phyloP scores from a whole-genome alignment of 2,888 invertebrate genomes.

The Eupithecia pulchellata region DNA sequence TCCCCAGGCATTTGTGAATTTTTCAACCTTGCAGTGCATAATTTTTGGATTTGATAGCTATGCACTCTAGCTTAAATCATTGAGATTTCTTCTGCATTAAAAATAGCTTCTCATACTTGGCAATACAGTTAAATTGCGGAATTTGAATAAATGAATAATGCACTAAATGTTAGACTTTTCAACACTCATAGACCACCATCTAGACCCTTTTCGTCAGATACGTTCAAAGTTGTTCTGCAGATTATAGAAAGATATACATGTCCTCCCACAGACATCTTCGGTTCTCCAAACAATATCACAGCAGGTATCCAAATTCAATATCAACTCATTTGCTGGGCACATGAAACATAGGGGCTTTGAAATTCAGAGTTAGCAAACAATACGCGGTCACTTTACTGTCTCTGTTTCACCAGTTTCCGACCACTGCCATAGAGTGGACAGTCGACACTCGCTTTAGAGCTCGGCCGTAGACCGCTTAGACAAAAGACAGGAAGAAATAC shows the following conservation, averaged over 20 bases:
- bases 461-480: slow-evolving; percentile 11
- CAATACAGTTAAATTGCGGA: background rate
- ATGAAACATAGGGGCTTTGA: slow-evolving; percentile 33
- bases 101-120: background rate
- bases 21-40: slow-evolving; percentile 33
- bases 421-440: slow-evolving; percentile 35
- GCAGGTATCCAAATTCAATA: slow-evolving; percentile 13
- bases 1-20: slow-evolving; percentile 44
- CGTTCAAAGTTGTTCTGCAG: background rate
- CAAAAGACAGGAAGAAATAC: background rate
- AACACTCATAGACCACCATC: background rate
- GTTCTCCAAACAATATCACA: background rate
- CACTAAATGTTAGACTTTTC: too few relatives aligned
- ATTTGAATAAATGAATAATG: background rate
- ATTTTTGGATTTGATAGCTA: slow-evolving; percentile 23
- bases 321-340: slow-evolving; percentile 15
- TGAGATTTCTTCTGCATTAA: background rate
- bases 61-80: slow-evolving; percentile 5
- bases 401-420: slow-evolving; percentile 41
- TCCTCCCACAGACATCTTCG: background rate
- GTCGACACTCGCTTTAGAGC: slow-evolving; percentile 30
- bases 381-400: slow-evolving; percentile 41
- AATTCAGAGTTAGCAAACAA: slow-evolving; percentile 44
- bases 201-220: background rate
- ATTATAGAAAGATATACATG: background rate